Percentiles rank a stretch among this genome's conserved stretches.
Conservation (phyloP, 2,797 vertebrate species). For the Gambusia yucatana region DNA sequence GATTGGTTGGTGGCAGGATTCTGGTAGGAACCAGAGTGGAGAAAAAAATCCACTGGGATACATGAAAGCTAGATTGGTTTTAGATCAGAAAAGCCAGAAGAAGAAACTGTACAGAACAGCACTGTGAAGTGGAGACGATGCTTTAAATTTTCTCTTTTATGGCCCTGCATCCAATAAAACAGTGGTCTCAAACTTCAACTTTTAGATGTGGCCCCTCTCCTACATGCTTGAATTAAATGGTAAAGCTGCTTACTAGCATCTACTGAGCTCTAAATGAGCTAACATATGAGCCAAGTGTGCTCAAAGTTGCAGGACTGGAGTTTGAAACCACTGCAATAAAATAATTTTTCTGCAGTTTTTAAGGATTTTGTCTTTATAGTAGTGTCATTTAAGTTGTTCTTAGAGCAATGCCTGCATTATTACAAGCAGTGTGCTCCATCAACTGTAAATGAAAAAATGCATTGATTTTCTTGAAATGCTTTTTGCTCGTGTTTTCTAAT, state of each 20-base stretch:
- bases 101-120: constrained; percentile 16
- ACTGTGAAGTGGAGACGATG: neutral
- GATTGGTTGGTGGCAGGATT: constrained; percentile 44
- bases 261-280: too few species aligned
- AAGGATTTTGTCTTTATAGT: neutral
- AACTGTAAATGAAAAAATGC: neutral
- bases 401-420: neutral
- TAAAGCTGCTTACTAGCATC: too few species aligned
- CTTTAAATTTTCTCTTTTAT: neutral
- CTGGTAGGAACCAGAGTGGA: constrained; percentile 25
- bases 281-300: too few species aligned
- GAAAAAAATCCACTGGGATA: constrained; percentile 23
- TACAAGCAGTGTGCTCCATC: neutral
- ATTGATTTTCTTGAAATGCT: neutral
- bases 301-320: too few species aligned
- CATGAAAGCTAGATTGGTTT: constrained; percentile 39
- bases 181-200: too few species aligned
- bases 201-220: too few species aligned
- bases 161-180: neutral
- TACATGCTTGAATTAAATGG: too few species aligned
- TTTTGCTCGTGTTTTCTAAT: too few species aligned
- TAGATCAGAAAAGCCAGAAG: constrained; percentile 16
- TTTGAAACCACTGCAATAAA: neutral
- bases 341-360: neutral
- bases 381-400: neutral